Evolutionary conservation across 2,113 vertebrate genomes (phyloP), one percentile per base, ranked within the genome.

Genomic region (Ibidorhyncha struthersii): DNA sequence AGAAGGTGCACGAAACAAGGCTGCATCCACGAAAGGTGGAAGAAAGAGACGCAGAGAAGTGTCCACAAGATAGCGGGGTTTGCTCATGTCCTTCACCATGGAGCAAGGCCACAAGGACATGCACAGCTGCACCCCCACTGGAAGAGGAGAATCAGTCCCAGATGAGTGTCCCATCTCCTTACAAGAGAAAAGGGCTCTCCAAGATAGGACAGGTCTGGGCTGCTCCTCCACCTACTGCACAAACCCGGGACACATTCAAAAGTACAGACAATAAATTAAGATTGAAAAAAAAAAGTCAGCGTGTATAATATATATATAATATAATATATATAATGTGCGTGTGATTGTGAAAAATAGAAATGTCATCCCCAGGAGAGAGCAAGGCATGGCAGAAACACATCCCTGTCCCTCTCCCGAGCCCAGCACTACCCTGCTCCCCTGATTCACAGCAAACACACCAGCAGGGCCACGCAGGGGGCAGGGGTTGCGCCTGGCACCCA

Each of bases 181-280:
- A 49, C 0, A 3, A 82, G 86, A 87, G 83, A 85, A 89, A 91
- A 86, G 61, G 13, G 29, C 55, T 95, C 89, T 85, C 89, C 93
- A 19, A 66, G 86, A 91, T 38, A 93, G 41, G 74, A 91, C 78
- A 95, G 71, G 86, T 66, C 86, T 89, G 91, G 94, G 78, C 82
- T 88, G 73, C 47, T 58, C 93, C 82, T 91, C 93, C 67, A 77
- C 50, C 70, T 97, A 97, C 93, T 96, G 93, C 96, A 97, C 93
- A 94, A 97, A 62, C 93, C 96, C 84, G 1, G 80, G 95, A 96
- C 93, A 97, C 91, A 96, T 97, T 97, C 90, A 94, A 85, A 95
- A 96, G 78, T 91, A 84, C 34, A 86, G 84, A 91, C 9, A 97
- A 97, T 97, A 97, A 97, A 97, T 97, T 96, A 97, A 96, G 95